A percentile compares a stretch with the other conserved stretches of the same genome.
These are phyloP conservation scores for Cercopithecus neglectus DNA, from an alignment of 2,797 vertebrate species.

Conservation along the genomic window DNA sequence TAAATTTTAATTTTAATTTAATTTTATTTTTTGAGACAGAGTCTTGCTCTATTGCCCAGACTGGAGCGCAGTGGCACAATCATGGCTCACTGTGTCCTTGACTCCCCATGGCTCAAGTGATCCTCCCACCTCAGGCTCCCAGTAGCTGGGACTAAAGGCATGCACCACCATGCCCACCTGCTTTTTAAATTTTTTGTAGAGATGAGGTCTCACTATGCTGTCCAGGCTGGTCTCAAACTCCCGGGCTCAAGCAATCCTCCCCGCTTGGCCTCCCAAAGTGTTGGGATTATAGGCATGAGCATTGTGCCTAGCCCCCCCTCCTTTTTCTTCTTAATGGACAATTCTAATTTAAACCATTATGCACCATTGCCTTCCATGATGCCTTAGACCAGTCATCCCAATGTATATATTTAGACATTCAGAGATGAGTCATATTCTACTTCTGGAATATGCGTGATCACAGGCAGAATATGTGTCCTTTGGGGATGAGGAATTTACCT, in stretches of 20 bases:
- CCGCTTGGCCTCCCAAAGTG: neutral
- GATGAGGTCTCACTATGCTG: neutral
- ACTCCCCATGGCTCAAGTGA: neutral
- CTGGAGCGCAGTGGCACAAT: neutral
- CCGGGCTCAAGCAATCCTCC: neutral
- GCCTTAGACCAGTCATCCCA: neutral
- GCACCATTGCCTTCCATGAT: neutral
- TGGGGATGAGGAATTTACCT: neutral
- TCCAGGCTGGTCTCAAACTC: neutral
- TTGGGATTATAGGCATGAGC: neutral
- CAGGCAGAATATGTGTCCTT: neutral
- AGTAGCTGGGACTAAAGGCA: neutral
- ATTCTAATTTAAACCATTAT: neutral
- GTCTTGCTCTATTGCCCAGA: neutral
- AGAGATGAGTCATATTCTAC: neutral
- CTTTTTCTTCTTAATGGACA: neutral
- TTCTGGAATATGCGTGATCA: neutral
- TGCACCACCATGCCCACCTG: neutral
- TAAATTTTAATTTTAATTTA: neutral
- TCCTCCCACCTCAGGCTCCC: neutral
- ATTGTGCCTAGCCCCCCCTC: neutral
- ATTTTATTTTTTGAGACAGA: neutral
- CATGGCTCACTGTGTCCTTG: neutral
- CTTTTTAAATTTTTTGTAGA: neutral
- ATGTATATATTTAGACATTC: neutral